phyloP scores from a whole-genome alignment of 1,140 invertebrate species.

The Drosophila biarmipes region DNA sequence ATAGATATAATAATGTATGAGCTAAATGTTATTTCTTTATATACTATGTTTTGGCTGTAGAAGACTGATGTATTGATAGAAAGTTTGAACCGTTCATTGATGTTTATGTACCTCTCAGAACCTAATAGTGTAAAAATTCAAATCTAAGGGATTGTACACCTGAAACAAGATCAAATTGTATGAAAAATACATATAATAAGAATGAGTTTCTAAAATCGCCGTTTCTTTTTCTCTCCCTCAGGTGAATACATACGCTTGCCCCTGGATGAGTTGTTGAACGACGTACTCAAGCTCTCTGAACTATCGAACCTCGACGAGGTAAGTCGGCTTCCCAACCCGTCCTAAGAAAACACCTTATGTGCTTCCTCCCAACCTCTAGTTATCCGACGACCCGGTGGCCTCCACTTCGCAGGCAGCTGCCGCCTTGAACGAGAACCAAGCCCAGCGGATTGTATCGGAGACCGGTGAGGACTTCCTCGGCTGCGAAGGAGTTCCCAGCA shows the following conservation, averaged over 20 bases:
- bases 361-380: conserved; percentile 7
- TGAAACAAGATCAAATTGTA: background rate
- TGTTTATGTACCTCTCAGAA: too few species aligned
- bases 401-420: conserved; percentile 80
- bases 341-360: background rate
- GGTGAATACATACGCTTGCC: conserved; percentile 84
- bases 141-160: background rate
- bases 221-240: conserved; percentile 23
- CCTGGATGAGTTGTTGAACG: conserved; percentile 81
- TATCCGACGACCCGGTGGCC: conserved; percentile 67
- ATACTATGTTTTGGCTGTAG: too few species aligned
- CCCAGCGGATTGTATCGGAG: conserved; percentile 47
- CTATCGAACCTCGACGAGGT: conserved; percentile 72
- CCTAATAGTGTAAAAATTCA: too few species aligned
- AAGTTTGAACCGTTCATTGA: too few species aligned
- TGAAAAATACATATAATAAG: background rate
- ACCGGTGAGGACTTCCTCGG: conserved; percentile 61
- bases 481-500: conserved; percentile 10
- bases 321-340: conserved; percentile 20
- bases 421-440: conserved; percentile 53
- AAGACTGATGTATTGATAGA: too few species aligned
- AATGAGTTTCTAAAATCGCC: background rate
- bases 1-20: too few species aligned
- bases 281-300: conserved; percentile 79
- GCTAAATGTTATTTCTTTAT: too few species aligned